Conservation (phyloP, 2,888 invertebrate species). For the Cepaea hortensis region DNA sequence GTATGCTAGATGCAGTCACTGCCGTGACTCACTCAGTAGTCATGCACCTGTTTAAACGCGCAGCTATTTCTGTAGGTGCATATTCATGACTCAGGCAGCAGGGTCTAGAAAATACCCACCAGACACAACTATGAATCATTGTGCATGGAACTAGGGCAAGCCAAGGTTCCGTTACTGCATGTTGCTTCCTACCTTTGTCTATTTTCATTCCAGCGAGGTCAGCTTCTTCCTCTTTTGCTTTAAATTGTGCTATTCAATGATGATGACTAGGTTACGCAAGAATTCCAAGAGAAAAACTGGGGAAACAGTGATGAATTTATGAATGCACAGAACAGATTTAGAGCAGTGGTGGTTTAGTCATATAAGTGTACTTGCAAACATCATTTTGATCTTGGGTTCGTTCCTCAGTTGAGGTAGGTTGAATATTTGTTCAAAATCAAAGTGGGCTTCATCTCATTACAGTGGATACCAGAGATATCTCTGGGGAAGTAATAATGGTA, state of each 20-base stretch:
- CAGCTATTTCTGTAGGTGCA: constrained; percentile 22
- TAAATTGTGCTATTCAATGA: background rate
- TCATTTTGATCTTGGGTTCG: background rate
- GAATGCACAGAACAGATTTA: too few species aligned
- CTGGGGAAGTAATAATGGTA: too few species aligned
- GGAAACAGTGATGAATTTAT: too few species aligned
- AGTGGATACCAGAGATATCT: too few species aligned
- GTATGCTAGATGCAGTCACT: background rate
- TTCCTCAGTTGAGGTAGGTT: too few species aligned
- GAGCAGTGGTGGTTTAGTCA: too few species aligned
- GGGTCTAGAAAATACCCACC: constrained; percentile 33
- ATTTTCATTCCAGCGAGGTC: background rate
- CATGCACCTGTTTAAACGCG: constrained; percentile 36
- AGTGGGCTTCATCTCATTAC: too few species aligned
- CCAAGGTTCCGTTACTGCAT: background rate
- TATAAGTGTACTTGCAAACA: background rate
- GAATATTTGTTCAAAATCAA: too few species aligned
- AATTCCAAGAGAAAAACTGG: constrained; percentile 15
- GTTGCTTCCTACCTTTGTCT: background rate
- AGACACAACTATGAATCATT: constrained; percentile 25
- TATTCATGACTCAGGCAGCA: constrained; percentile 3
- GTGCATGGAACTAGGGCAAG: constrained; percentile 2
- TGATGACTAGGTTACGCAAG: constrained; percentile 39
- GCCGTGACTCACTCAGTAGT: constrained; percentile 24
- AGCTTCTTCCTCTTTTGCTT: background rate